These are phyloP conservation scores for Semnopithecus entellus DNA, from an alignment of 2,113 vertebrate species.

Conservation along the genomic window DNA sequence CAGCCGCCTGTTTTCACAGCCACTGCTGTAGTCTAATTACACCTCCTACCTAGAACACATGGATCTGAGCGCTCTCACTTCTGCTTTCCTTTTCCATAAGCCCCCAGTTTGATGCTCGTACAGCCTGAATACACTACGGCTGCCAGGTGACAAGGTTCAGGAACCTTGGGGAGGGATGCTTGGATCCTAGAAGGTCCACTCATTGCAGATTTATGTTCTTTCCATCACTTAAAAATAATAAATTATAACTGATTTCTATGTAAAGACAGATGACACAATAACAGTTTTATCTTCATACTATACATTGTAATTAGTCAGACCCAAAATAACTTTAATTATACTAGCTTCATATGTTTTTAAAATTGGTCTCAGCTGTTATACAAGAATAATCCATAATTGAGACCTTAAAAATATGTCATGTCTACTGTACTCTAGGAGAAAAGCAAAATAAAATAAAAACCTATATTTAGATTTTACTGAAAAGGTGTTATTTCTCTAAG, in stretches of 20 bases:
- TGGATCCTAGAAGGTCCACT: neutral
- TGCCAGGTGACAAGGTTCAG: neutral
- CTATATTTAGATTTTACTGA: constrained; percentile 58
- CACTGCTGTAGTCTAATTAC: neutral
- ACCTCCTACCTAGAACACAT: neutral
- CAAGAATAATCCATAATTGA: constrained; percentile 74
- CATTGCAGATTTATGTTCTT: neutral
- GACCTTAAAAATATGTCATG: constrained; percentile 65
- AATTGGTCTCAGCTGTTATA: constrained; percentile 57
- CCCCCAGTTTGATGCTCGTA: neutral
- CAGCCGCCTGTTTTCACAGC: neutral
- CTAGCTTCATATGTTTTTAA: constrained; percentile 52
- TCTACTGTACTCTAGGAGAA: constrained; percentile 36
- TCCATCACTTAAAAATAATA: constrained; percentile 40
- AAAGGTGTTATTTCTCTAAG: constrained; percentile 50
- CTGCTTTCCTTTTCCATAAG: neutral
- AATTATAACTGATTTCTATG: constrained; percentile 40
- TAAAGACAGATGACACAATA: constrained; percentile 55
- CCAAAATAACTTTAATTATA: constrained; percentile 71
- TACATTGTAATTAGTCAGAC: constrained; percentile 55
- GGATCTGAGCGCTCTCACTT: neutral
- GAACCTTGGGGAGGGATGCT: neutral
- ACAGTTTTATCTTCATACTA: constrained; percentile 31
- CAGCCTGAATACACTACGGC: neutral
- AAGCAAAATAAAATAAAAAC: neutral